Percentiles rank a stretch among this genome's conserved stretches.
Evolutionary conservation across 2,797 vertebrate species (phyloP).

Genomic region (Neosalanx taihuensis): DNA sequence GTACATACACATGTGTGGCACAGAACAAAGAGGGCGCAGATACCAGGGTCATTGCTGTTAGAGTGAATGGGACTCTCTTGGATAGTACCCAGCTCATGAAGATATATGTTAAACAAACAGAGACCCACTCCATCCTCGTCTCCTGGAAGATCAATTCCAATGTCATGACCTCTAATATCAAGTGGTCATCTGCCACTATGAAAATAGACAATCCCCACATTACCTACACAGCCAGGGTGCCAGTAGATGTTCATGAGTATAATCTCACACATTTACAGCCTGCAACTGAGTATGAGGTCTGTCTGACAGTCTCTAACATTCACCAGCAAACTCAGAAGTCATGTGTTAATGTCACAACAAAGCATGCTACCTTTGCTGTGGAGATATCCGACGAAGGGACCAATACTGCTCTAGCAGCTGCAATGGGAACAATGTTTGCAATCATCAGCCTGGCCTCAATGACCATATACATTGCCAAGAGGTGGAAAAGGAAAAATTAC

Average conservation of each 20-base stretch:
- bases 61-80: constrained; percentile 90
- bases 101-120: constrained; percentile 89
- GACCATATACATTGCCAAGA: constrained; percentile 84
- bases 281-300: constrained; percentile 93
- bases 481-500: constrained; percentile 96
- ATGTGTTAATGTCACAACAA: constrained; percentile 94
- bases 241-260: constrained; percentile 94
- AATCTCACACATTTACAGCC: constrained; percentile 95
- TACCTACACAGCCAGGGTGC: constrained; percentile 93
- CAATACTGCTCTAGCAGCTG: constrained; percentile 87
- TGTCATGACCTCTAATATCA: constrained; percentile 90
- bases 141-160: constrained; percentile 97
- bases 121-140: constrained; percentile 91
- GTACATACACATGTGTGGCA: constrained; percentile 93
- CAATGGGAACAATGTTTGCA: constrained; percentile 91
- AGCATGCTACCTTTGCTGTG: constrained; percentile 81
- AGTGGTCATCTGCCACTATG: constrained; percentile 97
- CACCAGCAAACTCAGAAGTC: constrained; percentile 92
- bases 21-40: constrained; percentile 92
- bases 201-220: constrained; percentile 97
- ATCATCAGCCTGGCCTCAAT: constrained; percentile 86
- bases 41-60: constrained; percentile 85
- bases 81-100: constrained; percentile 90
- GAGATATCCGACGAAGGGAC: constrained; percentile 87
- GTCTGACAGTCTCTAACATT: constrained; percentile 89